Evolutionary conservation across 2,888 invertebrate species (phyloP).

Genomic region (Phlogophora meticulosa): DNA sequence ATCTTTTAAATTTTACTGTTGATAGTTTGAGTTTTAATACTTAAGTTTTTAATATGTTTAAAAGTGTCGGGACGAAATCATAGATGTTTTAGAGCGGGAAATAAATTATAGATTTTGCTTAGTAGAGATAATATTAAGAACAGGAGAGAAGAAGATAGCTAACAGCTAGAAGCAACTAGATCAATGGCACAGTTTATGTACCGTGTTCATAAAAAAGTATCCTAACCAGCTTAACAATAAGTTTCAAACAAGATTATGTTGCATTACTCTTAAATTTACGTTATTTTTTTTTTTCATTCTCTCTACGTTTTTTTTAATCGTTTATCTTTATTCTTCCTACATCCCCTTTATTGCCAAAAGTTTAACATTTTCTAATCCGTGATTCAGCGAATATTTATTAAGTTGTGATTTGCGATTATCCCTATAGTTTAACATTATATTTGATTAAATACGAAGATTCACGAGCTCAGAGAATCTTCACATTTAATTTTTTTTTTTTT

Average conservation of each 20-base stretch:
- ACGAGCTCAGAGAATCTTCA: slow-evolving; percentile 88
- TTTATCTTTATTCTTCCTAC: slow-evolving; percentile 74
- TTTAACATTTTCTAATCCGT: slow-evolving; percentile 77
- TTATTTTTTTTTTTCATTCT: slow-evolving; percentile 76
- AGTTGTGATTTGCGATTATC: slow-evolving; percentile 90
- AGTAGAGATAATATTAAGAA: slow-evolving; percentile 72
- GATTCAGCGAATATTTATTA: slow-evolving; percentile 88
- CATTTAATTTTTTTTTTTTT: slow-evolving; percentile 74
- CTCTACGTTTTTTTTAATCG: slow-evolving; percentile 79
- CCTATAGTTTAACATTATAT: slow-evolving; percentile 81
- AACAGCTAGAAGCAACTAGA: slow-evolving; percentile 86
- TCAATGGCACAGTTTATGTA: slow-evolving; percentile 90
- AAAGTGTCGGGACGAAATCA: slow-evolving; percentile 55
- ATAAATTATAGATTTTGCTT: slow-evolving; percentile 67
- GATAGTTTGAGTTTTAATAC: slow-evolving; percentile 59
- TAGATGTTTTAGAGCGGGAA: slow-evolving; percentile 59
- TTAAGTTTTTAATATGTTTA: slow-evolving; percentile 56
- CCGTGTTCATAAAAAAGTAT: slow-evolving; percentile 89
- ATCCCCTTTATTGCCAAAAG: slow-evolving; percentile 86
- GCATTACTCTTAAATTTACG: slow-evolving; percentile 83
- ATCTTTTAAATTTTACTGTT: slow-evolving; percentile 76
- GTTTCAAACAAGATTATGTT: slow-evolving; percentile 88
- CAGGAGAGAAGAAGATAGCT: slow-evolving; percentile 82
- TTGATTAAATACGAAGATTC: slow-evolving; percentile 86
- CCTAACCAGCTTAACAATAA: slow-evolving; percentile 87